Percentiles rank a stretch among this genome's conserved stretches.
Conservation (phyloP, 2,113 vertebrate genomes). For the Xiphorhynchus elegans region DNA sequence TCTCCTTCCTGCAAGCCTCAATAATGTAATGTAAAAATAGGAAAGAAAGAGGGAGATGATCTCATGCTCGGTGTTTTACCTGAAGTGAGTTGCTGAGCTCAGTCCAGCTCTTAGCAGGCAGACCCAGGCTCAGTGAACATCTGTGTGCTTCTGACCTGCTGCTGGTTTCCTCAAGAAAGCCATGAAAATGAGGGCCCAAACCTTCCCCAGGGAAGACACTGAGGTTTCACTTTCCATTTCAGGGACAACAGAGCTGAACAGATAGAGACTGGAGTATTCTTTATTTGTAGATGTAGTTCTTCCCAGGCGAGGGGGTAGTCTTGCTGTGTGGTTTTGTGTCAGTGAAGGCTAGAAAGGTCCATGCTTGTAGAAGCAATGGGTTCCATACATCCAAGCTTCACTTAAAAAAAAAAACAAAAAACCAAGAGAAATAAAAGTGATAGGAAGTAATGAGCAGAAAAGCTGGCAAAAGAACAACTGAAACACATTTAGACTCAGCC, state of each 20-base stretch:
- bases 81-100: constrained; percentile 21
- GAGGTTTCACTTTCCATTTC: neutral
- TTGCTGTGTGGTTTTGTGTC: neutral
- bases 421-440: neutral
- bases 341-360: neutral
- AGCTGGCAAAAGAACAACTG: neutral
- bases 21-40: neutral
- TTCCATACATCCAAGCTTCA: neutral
- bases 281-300: neutral
- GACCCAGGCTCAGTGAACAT: neutral
- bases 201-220: neutral
- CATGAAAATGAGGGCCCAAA: neutral
- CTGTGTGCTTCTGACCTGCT: neutral
- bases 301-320: neutral
- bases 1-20: constrained; percentile 5
- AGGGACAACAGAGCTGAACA: neutral
- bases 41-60: neutral
- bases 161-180: neutral
- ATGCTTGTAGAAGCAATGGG: neutral
- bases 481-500: neutral
- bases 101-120: neutral
- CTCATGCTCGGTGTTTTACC: neutral
- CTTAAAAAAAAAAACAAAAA: neutral
- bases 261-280: neutral
- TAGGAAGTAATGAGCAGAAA: neutral